These are phyloP conservation scores for Hymenopus coronatus DNA, from an alignment of 2,888 invertebrate genomes.

Conservation along the genomic window DNA sequence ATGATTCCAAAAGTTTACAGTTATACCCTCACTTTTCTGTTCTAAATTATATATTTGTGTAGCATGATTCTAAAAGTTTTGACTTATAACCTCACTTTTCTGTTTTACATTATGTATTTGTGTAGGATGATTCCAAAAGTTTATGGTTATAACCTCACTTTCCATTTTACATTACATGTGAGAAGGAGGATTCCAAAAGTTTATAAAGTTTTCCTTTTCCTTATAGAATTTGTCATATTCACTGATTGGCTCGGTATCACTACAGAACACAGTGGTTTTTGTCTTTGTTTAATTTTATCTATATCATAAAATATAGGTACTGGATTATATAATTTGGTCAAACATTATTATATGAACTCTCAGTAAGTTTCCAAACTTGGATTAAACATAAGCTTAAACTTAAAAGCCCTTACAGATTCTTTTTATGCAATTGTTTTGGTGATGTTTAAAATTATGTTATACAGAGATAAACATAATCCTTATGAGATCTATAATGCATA, in stretches of 20 bases:
- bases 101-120: no score
- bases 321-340: neutral
- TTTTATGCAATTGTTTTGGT: neutral
- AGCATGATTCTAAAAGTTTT: no score
- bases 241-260: neutral
- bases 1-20: no score
- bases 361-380: neutral
- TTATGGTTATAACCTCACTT: no score
- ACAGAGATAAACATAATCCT: neutral
- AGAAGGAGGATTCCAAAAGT: neutral
- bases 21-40: no score
- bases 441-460: neutral
- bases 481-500: neutral
- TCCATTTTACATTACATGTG: no score
- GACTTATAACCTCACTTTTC: no score
- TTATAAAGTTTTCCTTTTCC: neutral
- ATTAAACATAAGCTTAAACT: neutral
- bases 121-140: no score
- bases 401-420: neutral
- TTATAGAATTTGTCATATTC: neutral
- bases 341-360: neutral
- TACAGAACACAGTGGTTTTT: neutral
- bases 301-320: neutral
- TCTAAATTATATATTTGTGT: no score
- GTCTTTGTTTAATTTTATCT: neutral